phyloP scores from a whole-genome alignment of 2,797 vertebrate genomes.

The Antrozous pallidus region DNA sequence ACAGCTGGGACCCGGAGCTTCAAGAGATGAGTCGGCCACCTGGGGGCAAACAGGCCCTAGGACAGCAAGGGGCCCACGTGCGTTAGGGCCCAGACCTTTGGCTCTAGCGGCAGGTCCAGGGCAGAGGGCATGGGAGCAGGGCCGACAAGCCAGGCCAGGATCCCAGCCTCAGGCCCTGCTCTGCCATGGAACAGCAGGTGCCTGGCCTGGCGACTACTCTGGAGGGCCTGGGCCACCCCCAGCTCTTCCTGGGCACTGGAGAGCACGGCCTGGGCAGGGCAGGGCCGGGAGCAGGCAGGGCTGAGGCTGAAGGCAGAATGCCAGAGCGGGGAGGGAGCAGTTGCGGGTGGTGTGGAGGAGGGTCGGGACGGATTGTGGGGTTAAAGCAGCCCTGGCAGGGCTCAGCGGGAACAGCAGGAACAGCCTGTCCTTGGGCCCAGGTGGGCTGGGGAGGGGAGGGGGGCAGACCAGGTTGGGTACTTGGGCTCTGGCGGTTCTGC shows the following conservation, averaged over 20 bases:
- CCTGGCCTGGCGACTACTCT: not conserved
- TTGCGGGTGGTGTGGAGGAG: constrained; percentile 63
- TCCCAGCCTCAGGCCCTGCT: not conserved
- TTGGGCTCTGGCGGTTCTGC: not conserved
- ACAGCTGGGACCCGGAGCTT: constrained; percentile 64
- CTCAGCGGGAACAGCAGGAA: constrained; percentile 70
- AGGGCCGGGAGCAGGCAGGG: not conserved
- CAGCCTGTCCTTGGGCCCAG: constrained; percentile 72
- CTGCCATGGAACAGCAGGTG: constrained; percentile 10
- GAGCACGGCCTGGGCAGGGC: not conserved
- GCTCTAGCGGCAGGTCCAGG: constrained; percentile 24
- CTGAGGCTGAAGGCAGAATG: constrained; percentile 45
- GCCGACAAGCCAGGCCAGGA: not conserved
- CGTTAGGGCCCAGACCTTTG: not conserved
- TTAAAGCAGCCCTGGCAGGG: constrained; percentile 66
- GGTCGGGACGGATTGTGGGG: constrained; percentile 73
- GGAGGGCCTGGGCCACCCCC: not conserved
- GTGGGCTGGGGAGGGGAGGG: not conserved
- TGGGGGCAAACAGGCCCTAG: constrained; percentile 42
- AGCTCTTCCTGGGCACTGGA: too few relatives aligned
- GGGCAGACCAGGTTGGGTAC: not conserved
- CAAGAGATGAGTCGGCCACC: constrained; percentile 63
- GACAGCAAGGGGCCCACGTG: not conserved
- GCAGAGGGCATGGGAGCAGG: not conserved
- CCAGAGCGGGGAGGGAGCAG: constrained; percentile 66